phyloP scores from a whole-genome alignment of 2,113 vertebrate species.

The Monarcha castaneiventris region DNA sequence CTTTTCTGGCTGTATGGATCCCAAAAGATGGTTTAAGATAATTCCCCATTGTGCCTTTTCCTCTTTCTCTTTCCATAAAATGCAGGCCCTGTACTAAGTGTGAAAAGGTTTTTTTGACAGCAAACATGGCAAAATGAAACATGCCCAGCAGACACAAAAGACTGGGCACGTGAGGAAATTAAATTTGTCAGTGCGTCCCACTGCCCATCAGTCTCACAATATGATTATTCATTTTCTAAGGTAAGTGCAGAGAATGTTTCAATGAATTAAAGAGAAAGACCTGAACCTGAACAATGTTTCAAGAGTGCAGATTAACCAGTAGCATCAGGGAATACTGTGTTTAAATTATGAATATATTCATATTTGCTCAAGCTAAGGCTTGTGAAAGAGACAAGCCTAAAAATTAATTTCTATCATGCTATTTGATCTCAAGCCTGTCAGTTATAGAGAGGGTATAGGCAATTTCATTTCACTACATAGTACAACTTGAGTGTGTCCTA shows the following conservation, averaged over 20 bases:
- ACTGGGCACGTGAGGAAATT: not conserved
- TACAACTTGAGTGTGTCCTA: not conserved
- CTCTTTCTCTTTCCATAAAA: not conserved
- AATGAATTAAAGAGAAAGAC: not conserved
- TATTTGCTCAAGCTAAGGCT: not conserved
- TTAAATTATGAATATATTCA: not conserved
- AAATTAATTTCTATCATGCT: not conserved
- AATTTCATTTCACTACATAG: not conserved
- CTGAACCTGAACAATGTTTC: not conserved
- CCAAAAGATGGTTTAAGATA: not conserved
- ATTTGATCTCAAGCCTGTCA: not conserved
- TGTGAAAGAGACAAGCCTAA: not conserved
- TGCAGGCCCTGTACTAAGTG: not conserved
- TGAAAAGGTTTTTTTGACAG: not conserved
- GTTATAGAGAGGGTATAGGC: not conserved
- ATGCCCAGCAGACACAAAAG: not conserved
- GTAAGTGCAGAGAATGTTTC: not conserved
- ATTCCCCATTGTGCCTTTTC: not conserved
- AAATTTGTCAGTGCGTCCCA: not conserved
- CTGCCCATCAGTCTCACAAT: not conserved
- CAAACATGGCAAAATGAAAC: conserved; percentile 4
- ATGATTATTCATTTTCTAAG: conserved; percentile 25
- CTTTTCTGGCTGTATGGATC: not conserved
- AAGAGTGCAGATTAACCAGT: not conserved
- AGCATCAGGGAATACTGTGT: not conserved